Percentiles rank a stretch among this genome's conserved stretches.
Conservation (phyloP, 2,797 vertebrate genomes). For the Poeciliopsis turneri region DNA sequence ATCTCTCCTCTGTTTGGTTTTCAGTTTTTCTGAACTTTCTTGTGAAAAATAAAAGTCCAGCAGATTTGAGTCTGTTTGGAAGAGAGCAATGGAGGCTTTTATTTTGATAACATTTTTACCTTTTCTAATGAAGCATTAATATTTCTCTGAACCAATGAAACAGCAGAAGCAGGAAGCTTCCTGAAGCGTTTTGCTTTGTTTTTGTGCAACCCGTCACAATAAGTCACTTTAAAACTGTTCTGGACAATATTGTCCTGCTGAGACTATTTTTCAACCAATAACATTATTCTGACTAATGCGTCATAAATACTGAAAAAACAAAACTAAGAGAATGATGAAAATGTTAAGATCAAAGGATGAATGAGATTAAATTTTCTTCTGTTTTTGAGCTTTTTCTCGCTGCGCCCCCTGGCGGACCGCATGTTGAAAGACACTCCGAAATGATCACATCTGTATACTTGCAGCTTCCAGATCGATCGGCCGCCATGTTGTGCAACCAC, state of each 20-base stretch:
- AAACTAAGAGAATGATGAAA: too few relatives aligned
- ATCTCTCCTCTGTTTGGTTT: not conserved
- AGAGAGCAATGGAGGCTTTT: not conserved
- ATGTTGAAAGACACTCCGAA: not conserved
- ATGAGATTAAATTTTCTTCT: too few relatives aligned
- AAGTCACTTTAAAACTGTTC: not conserved
- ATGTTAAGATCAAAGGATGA: rapidly evolving
- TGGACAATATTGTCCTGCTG: too few relatives aligned
- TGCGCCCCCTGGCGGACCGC: too few relatives aligned
- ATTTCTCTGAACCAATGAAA: not conserved
- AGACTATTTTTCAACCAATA: too few relatives aligned
- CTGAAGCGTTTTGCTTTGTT: not conserved
- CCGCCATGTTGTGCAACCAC: slow-evolving; percentile 41
- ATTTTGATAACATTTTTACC: not conserved
- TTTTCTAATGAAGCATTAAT: not conserved
- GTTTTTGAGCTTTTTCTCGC: too few relatives aligned
- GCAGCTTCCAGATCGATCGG: slow-evolving; percentile 17
- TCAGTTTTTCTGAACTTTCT: not conserved
- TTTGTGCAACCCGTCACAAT: not conserved
- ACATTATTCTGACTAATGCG: too few relatives aligned
- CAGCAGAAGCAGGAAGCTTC: not conserved
- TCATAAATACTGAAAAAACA: too few relatives aligned
- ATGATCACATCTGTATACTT: not conserved
- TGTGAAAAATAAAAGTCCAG: not conserved
- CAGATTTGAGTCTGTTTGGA: not conserved